A percentile compares a stretch with the other conserved stretches of the same genome.
Evolutionary conservation across 2,113 vertebrate species (phyloP).

Genomic region (Gobio gobio): DNA sequence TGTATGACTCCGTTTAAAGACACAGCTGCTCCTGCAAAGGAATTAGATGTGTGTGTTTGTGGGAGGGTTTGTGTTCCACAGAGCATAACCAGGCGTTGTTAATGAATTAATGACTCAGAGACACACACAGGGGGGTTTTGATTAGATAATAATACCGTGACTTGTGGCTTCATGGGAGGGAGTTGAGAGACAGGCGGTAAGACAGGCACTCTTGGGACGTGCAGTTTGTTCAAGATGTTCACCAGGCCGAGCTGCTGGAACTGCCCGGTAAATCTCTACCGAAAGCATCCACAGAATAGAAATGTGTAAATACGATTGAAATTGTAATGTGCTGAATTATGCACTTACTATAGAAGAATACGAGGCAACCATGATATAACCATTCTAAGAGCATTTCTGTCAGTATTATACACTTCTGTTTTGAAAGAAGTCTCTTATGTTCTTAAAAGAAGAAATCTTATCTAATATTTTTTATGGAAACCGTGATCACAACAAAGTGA

Average conservation of each 20-base stretch:
- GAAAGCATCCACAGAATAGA: not conserved
- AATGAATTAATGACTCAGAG: conserved; percentile 56
- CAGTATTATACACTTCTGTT: too few relatives aligned
- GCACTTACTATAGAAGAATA: not conserved
- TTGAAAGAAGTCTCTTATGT: too few relatives aligned
- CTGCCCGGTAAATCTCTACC: not conserved
- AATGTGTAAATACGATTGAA: not conserved
- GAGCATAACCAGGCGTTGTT: conserved; percentile 56
- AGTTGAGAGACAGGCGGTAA: conserved; percentile 7
- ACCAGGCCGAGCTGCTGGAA: not conserved
- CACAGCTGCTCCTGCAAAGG: conserved; percentile 2
- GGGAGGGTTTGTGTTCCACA: conserved; percentile 34
- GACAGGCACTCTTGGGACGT: not conserved
- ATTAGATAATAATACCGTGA: conserved; percentile 55
- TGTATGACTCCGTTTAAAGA: not conserved
- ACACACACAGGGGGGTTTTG: conserved; percentile 50
- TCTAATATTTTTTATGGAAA: too few relatives aligned
- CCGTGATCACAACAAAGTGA: too few relatives aligned
- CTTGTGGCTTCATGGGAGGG: conserved; percentile 27
- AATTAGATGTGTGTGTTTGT: not conserved
- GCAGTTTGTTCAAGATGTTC: not conserved
- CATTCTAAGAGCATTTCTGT: not conserved
- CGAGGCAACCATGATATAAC: not conserved
- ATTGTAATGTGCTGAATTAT: not conserved
- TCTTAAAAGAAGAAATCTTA: too few relatives aligned